Conservation (phyloP, 37 sponge, comb jelly and placozoan species). For the Axinella damicornis region DNA sequence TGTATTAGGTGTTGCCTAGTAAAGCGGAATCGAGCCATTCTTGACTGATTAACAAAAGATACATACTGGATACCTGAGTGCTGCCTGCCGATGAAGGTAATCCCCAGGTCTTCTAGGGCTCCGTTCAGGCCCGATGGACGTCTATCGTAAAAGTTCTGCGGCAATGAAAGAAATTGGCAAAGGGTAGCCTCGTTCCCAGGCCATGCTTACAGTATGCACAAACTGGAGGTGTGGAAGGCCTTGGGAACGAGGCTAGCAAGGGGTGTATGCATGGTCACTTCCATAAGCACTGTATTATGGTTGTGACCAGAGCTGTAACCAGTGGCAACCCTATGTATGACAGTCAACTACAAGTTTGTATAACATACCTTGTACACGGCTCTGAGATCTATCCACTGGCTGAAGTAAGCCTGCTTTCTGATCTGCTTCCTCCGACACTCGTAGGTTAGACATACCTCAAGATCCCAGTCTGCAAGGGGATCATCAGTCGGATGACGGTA, state of each 20-base stretch:
- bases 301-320: background rate
- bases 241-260: background rate
- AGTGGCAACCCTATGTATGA: background rate
- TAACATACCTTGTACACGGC: constrained; percentile 48
- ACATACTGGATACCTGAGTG: constrained; percentile 76
- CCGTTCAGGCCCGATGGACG: constrained; percentile 80
- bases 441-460: constrained; percentile 80
- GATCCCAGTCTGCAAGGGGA: constrained; percentile 84
- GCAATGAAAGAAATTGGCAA: too few species aligned
- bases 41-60: background rate
- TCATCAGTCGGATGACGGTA: too few species aligned
- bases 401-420: constrained; percentile 59
- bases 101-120: constrained; percentile 75
- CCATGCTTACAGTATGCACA: too few species aligned
- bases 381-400: constrained; percentile 87
- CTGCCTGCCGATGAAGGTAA: constrained; percentile 77
- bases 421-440: constrained; percentile 86
- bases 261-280: too few species aligned
- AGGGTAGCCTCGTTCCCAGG: too few species aligned
- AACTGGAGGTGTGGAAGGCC: too few species aligned
- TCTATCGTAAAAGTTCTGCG: constrained; percentile 72
- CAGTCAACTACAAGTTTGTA: background rate
- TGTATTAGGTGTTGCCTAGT: too few species aligned
- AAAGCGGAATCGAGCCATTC: too few species aligned
- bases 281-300: too few species aligned